Evolutionary conservation across 2,888 invertebrate species (phyloP).

Genomic region (Callinectes sapidus): DNA sequence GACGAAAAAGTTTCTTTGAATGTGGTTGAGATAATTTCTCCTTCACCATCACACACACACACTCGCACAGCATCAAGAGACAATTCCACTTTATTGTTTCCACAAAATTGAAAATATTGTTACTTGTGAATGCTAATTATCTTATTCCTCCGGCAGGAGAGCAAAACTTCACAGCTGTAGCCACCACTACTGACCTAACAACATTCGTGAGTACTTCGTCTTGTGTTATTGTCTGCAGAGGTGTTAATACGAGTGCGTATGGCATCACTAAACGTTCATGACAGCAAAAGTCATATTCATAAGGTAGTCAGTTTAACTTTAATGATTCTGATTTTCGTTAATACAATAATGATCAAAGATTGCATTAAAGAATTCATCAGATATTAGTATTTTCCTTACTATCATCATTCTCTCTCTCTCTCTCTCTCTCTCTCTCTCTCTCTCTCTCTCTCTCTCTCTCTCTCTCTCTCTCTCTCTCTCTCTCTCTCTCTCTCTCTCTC

Average conservation of each 20-base stretch:
- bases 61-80: too few relatives aligned
- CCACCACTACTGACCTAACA: neutral
- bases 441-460: too few relatives aligned
- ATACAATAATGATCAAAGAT: too few relatives aligned
- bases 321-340: neutral
- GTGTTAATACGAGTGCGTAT: neutral
- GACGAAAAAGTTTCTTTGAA: neutral
- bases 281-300: neutral
- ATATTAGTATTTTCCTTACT: neutral
- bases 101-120: too few relatives aligned
- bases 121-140: neutral
- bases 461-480: conserved; percentile 1
- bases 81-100: too few relatives aligned
- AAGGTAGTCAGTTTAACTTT: neutral
- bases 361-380: neutral
- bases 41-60: too few relatives aligned
- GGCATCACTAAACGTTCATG: neutral
- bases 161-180: neutral
- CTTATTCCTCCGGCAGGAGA: neutral
- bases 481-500: conserved; percentile 1
- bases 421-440: too few relatives aligned
- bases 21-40: neutral
- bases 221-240: neutral
- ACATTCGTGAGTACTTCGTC: neutral
- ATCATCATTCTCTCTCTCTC: neutral